A percentile compares a stretch with the other conserved stretches of the same genome.
These are phyloP conservation scores for Cyclopterus lumpus DNA, from an alignment of 2,797 vertebrate genomes.

Conservation along the genomic window DNA sequence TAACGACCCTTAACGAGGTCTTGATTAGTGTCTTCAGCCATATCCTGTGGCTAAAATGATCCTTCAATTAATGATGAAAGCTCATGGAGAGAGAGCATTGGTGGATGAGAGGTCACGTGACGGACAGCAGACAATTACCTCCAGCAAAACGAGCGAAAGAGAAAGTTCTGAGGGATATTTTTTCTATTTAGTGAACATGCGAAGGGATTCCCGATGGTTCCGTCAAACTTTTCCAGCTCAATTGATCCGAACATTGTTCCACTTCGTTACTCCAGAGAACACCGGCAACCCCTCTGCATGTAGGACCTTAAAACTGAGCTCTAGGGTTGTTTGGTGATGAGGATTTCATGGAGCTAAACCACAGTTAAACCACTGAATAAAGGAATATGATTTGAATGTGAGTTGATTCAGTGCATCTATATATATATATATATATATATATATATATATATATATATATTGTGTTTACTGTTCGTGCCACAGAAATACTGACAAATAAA, in stretches of 20 bases:
- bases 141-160: conserved; percentile 1
- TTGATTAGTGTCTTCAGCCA: conserved; percentile 77
- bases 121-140: conserved; percentile 37
- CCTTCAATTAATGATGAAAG: conserved; percentile 72
- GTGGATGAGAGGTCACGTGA: conserved; percentile 40
- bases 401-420: no score
- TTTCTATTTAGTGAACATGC: background rate
- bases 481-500: background rate
- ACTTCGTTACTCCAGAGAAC: background rate
- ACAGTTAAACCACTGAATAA: background rate
- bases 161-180: conserved; percentile 36
- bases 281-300: background rate
- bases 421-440: background rate
- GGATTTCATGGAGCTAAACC: background rate
- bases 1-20: conserved; percentile 71
- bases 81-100: conserved; percentile 51
- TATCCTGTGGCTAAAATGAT: conserved; percentile 71
- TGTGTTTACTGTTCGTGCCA: no score
- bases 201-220: background rate
- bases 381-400: background rate
- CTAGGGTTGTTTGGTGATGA: background rate
- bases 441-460: background rate
- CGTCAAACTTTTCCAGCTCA: background rate
- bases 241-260: background rate
- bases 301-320: background rate